A percentile compares a stretch with the other conserved stretches of the same genome.
These are phyloP conservation scores for Apeira syringaria DNA, from an alignment of 2,888 invertebrate species.

Conservation along the genomic window DNA sequence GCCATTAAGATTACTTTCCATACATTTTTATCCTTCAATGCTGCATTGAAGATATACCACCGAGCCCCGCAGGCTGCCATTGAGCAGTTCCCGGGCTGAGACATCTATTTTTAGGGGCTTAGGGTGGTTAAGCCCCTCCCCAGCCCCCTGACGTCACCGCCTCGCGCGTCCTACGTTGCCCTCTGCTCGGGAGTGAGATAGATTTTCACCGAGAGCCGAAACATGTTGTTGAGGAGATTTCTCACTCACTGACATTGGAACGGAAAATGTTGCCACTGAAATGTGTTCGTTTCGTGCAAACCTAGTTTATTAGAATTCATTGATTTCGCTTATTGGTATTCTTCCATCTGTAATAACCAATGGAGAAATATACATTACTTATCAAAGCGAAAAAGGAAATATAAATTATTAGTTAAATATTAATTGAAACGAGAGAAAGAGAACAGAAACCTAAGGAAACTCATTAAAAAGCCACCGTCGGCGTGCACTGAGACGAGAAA, in stretches of 20 bases:
- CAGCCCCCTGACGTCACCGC: slow-evolving; percentile 54
- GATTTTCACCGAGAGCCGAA: slow-evolving; percentile 51
- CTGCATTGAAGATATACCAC: slow-evolving; percentile 23
- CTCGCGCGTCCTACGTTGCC: slow-evolving; percentile 40
- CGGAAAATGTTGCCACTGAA: slow-evolving; percentile 46
- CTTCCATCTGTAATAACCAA: not conserved
- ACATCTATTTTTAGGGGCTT: slow-evolving; percentile 74
- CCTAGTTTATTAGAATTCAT: slow-evolving; percentile 9
- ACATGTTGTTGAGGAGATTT: slow-evolving; percentile 47
- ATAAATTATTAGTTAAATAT: slow-evolving; percentile 8
- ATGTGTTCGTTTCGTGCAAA: slow-evolving; percentile 34
- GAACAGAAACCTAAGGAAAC: slow-evolving; percentile 12
- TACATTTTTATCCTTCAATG: too few relatives aligned
- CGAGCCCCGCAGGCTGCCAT: slow-evolving; percentile 52
- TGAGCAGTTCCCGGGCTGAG: slow-evolving; percentile 71
- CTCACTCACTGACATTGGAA: slow-evolving; percentile 44
- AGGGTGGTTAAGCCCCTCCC: slow-evolving; percentile 41
- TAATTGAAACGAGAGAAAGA: slow-evolving; percentile 13
- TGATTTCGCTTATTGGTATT: slow-evolving; percentile 6
- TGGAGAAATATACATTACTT: slow-evolving; percentile 4
- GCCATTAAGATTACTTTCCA: too few relatives aligned
- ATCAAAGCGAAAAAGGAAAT: slow-evolving; percentile 13
- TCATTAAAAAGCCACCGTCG: slow-evolving; percentile 13
- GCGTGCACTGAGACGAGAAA: slow-evolving; percentile 4
- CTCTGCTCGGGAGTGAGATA: slow-evolving; percentile 44